phyloP scores from a whole-genome alignment of 2,113 vertebrate species.

The Sylvia atricapilla region DNA sequence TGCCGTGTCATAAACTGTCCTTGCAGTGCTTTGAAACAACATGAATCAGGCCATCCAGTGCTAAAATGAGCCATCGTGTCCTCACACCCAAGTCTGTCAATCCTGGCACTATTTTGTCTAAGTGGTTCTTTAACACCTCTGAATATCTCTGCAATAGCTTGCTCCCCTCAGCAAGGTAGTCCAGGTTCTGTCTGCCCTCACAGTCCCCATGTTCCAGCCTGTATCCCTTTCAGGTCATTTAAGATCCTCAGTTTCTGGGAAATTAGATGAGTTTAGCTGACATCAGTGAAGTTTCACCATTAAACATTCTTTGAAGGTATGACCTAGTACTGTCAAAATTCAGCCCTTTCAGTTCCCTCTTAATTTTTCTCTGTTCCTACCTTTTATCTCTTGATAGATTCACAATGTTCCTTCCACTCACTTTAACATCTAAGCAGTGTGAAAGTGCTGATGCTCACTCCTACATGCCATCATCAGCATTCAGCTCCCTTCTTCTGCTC shows the following conservation, averaged over 20 bases:
- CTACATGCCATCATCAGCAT: conserved; percentile 31
- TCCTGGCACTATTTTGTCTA: not conserved
- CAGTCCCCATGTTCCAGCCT: not conserved
- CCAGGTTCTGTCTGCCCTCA: not conserved
- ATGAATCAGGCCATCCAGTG: not conserved
- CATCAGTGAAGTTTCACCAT: conserved; percentile 11
- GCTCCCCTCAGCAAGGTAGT: not conserved
- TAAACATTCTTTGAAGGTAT: conserved; percentile 9
- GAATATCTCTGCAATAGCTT: not conserved
- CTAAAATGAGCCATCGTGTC: not conserved
- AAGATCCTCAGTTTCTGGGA: not conserved
- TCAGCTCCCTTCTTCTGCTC: conserved; percentile 22
- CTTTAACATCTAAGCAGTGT: conserved; percentile 49
- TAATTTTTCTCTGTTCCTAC: conserved; percentile 29
- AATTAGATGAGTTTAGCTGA: not conserved
- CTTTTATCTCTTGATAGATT: conserved; percentile 26
- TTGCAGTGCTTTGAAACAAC: not conserved
- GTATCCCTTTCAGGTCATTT: not conserved
- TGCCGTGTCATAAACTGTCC: not conserved
- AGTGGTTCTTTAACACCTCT: not conserved
- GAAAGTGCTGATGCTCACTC: conserved; percentile 54
- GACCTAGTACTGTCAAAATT: conserved; percentile 53
- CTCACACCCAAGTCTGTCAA: not conserved
- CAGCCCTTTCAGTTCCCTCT: conserved; percentile 30
- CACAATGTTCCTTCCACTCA: conserved; percentile 26